These are phyloP conservation scores for Biston betularia DNA, from an alignment of 2,888 invertebrate genomes.

Conservation along the genomic window DNA sequence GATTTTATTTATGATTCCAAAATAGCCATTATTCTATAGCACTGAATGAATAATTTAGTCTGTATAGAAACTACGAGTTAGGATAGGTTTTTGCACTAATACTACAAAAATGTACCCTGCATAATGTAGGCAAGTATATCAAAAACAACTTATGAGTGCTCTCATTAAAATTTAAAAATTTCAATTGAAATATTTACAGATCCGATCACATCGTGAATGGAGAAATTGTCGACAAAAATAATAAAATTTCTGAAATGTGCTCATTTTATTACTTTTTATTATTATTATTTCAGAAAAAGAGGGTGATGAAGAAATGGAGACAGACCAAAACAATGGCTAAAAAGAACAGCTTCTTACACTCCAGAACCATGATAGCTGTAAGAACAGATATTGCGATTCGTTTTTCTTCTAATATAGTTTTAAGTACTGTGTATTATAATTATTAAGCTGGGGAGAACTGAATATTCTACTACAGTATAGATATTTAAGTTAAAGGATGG, in stretches of 20 bases:
- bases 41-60: too few relatives aligned
- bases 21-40: too few relatives aligned
- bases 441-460: conserved; percentile 70
- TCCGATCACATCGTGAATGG: conserved; percentile 16
- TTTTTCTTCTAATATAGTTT: conserved; percentile 30
- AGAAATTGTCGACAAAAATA: conserved; percentile 15
- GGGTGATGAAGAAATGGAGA: conserved; percentile 82
- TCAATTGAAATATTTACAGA: conserved; percentile 34
- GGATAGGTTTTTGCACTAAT: too few relatives aligned
- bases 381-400: conserved; percentile 60
- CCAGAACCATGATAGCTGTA: conserved; percentile 50
- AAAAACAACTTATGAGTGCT: not conserved
- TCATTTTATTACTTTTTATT: conserved; percentile 32
- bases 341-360: conserved; percentile 53
- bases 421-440: conserved; percentile 15
- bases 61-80: too few relatives aligned
- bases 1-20: too few relatives aligned
- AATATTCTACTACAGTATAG: conserved; percentile 44
- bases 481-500: conserved; percentile 55
- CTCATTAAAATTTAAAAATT: too few relatives aligned
- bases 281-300: conserved; percentile 75
- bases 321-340: conserved; percentile 74
- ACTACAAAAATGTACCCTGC: too few relatives aligned
- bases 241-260: not conserved
- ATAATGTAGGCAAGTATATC: not conserved